Conservation (phyloP, 2,797 vertebrate genomes). For the Zalophus californianus region DNA sequence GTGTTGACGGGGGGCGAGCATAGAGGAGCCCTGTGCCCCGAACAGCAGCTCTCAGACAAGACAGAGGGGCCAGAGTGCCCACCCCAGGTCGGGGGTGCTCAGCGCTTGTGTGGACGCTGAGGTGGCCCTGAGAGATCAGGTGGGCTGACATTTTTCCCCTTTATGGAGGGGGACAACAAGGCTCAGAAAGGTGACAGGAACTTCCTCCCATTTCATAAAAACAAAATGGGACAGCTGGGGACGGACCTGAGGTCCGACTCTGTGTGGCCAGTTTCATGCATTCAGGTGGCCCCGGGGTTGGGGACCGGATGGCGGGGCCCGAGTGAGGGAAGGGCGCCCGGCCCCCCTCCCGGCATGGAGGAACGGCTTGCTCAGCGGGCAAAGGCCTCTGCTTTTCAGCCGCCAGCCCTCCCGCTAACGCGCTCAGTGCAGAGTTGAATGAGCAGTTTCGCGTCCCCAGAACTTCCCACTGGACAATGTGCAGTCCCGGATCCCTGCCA, state of each 20-base stretch:
- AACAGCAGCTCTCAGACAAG: not conserved
- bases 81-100: accelerated
- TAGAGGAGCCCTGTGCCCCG: not conserved
- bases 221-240: not conserved
- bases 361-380: too few relatives aligned
- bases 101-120: not conserved
- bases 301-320: not conserved
- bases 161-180: not conserved
- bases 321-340: not conserved
- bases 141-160: not conserved
- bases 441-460: not conserved
- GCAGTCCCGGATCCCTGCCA: not conserved
- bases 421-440: not conserved
- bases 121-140: not conserved
- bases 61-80: not conserved
- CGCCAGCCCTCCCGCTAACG: not conserved
- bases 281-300: not conserved
- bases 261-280: not conserved
- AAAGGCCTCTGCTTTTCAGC: not conserved
- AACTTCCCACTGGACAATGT: not conserved
- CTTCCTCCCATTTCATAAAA: not conserved
- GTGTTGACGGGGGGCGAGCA: not conserved
- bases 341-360: not conserved
- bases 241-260: not conserved
- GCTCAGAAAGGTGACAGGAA: not conserved